Base-by-base conservation (phyloP, 1,140 invertebrate genomes). In the Heliothis subflexa region DNA sequence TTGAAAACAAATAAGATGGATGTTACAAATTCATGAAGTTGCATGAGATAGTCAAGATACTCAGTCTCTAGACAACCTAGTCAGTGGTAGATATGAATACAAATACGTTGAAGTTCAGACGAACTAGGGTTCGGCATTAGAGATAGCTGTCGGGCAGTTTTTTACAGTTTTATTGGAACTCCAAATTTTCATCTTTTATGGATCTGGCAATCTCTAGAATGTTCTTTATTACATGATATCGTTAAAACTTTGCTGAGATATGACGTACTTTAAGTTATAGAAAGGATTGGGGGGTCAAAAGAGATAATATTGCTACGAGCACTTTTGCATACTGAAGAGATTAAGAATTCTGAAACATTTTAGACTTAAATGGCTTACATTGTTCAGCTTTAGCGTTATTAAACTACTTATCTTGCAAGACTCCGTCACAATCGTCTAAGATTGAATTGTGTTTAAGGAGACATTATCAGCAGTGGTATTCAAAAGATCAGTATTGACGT, bases 11-110 rank as follows among this genome's bases (percentile, higher is more conserved):
- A 73, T 64, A 78, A 84, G 78, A 81, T 75, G 79, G 49, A 83
- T 83, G 78, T 80, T 78, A 78, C 77, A 79, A 78, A 70, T 82
- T 78, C 82, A 68, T 82, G 75, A 80, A 71, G 59, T 59, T 77
- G 25, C 74, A 76, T 81, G 57, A 79, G 61, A 59, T 68, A 77
- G 74, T 55, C 62, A 52, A 55, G 74, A 77, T 68, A 40, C 50
- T 57, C 47, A 75, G 74, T 77, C 74, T 77, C 61, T 55, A 77
- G 74, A 77, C 61, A 68, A 77, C 49, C 61, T 55, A 68, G 74
- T 68, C 73, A 57, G 74, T 52, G 13, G 47, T 75, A 76, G 74
- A 66, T 77, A 77, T 77, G 74, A 77, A 77, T 77, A 77, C 74
- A 77, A 77, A 77, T 77, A 62, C 52, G 40, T 25, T 52, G 18